Percentiles rank a stretch among this genome's conserved stretches.
These are phyloP conservation scores for Phoxinus phoxinus DNA, from an alignment of 2,113 vertebrate species.

Conservation along the genomic window DNA sequence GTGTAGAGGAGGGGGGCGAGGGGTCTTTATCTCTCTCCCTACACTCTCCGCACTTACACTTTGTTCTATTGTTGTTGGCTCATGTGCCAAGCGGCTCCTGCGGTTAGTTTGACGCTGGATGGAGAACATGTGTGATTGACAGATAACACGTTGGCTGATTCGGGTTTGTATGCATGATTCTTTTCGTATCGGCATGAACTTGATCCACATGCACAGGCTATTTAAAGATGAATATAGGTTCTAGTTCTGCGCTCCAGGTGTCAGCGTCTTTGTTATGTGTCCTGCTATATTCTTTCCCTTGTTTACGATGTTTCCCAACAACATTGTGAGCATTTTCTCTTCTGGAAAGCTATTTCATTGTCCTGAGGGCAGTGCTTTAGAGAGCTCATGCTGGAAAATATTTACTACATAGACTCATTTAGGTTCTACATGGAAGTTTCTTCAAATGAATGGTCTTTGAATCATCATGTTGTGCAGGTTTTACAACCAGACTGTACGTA, in stretches of 20 bases:
- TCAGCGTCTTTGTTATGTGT: background rate
- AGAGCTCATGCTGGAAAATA: background rate
- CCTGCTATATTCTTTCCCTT: background rate
- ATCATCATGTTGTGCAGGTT: background rate
- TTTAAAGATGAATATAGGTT: background rate
- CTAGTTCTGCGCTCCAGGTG: background rate
- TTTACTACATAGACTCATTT: background rate
- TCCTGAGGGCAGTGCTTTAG: background rate
- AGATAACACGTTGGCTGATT: slow-evolving; percentile 57
- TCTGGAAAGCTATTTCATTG: background rate
- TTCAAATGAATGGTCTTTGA: background rate
- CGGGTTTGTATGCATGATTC: slow-evolving; percentile 67
- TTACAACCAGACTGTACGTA: background rate
- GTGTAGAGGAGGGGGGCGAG: slow-evolving; percentile 59
- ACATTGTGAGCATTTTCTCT: background rate
- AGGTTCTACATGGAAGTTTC: background rate
- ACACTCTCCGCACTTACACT: slow-evolving; percentile 60
- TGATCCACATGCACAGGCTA: background rate
- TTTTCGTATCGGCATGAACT: background rate
- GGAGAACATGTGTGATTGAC: slow-evolving; percentile 58
- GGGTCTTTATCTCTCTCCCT: slow-evolving; percentile 51
- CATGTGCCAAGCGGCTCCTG: slow-evolving; percentile 67
- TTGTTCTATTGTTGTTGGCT: slow-evolving; percentile 72
- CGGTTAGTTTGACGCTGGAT: slow-evolving; percentile 49
- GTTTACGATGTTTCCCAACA: background rate